Base-by-base conservation (phyloP, 2,888 invertebrate species). In the Xanthia togata region DNA sequence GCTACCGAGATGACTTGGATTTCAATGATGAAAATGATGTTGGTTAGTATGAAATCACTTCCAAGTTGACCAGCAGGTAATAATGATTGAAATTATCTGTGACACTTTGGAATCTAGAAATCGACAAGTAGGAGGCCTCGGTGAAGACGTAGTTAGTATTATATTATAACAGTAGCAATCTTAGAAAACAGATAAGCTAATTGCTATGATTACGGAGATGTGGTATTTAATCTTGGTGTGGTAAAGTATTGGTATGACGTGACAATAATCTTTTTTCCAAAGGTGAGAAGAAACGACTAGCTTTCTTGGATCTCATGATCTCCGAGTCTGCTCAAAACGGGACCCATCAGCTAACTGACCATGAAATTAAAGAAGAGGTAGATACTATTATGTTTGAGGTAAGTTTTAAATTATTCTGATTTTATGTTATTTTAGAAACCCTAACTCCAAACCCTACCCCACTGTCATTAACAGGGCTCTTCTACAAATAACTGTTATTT, bases 331-430 rank as follows among this genome's bases (percentile, higher is more conserved):
- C 98, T 68, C 98, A 98, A 90, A 98, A 98, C 87, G 98, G 98
- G 14, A 97, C 96, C 76, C 97, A 97, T 63, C 95, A 97, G 78
- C 97, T 98, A 81, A 97, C 97, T 60, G 98, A 98, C 84, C 97
- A 97, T 84, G 98, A 98, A 95, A 98, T 98, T 84, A 98, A 98
- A 93, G 98, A 98, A 92, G 98, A 98, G 96, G 98, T 98, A 0
- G 98, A 98, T 90, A 98, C 98, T 0, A 98, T 98, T 80, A 98
- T 98, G 98, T 98, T 98, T 92, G 98, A 99, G 97, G 98, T 97
- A 92, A 85, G 31, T 35, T 38, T 67, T 12, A 26, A 26, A 50
- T 41, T 9, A n/a, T 60, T 26, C 41, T 9, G 11, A 1, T 31
- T 44, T 31, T 23, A 41, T 3, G 31, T 59, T 3, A 5, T 44